Conservation (phyloP, 2,113 vertebrate genomes). For the Castor canadensis region DNA sequence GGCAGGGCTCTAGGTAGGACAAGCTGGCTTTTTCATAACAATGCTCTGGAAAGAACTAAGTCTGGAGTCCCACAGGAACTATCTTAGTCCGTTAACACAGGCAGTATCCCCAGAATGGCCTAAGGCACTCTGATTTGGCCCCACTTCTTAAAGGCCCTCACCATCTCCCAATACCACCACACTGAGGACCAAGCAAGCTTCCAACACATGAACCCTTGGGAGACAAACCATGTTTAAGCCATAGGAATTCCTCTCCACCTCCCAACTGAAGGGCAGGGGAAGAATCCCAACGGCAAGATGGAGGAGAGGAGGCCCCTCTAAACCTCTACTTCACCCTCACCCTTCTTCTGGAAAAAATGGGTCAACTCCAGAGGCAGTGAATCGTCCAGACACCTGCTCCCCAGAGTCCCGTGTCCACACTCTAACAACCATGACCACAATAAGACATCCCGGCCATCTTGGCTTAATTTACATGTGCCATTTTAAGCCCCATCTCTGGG, state of each 20-base stretch:
- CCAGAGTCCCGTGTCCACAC: background rate
- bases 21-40: background rate
- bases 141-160: too few relatives aligned
- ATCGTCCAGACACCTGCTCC: background rate
- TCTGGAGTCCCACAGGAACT: too few relatives aligned
- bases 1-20: background rate
- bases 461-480: background rate
- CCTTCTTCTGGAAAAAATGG: background rate
- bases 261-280: fast-evolving
- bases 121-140: background rate
- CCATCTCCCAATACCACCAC: too few relatives aligned
- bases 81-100: background rate
- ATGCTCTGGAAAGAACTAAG: background rate
- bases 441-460: background rate
- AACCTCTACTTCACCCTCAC: background rate
- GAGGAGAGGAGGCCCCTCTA: background rate
- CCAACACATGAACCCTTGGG: too few relatives aligned
- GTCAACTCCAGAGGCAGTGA: too few relatives aligned
- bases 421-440: background rate
- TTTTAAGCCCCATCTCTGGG: background rate
- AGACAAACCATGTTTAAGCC: too few relatives aligned
- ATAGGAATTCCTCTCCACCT: too few relatives aligned
- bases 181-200: too few relatives aligned
- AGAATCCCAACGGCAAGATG: background rate
- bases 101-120: background rate